Conservation (phyloP, 2,888 invertebrate genomes). For the Gisinianus flammeolus region DNA sequence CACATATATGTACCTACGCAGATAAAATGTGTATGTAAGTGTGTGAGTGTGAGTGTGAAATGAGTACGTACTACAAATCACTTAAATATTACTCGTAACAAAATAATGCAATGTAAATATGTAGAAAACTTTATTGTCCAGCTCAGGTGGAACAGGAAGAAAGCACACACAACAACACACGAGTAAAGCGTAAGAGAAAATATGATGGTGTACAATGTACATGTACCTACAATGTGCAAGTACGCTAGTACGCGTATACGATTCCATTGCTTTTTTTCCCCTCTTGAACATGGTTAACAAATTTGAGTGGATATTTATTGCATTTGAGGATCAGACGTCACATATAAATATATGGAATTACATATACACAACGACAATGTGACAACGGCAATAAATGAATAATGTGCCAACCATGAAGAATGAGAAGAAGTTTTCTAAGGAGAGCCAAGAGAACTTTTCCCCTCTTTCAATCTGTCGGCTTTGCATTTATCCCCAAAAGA, state of each 20-base stretch:
- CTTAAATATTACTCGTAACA: slow-evolving; percentile 7
- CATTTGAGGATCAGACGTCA: too few species aligned
- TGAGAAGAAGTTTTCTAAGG: slow-evolving; percentile 5
- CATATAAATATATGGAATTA: too few species aligned
- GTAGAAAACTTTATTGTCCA: not conserved
- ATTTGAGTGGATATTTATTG: too few species aligned
- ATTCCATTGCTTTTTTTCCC: too few species aligned
- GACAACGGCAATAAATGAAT: slow-evolving; percentile 7
- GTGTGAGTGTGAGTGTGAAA: not conserved
- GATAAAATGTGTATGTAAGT: not conserved
- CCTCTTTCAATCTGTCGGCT: not conserved
- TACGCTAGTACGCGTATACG: too few species aligned
- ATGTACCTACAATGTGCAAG: too few species aligned
- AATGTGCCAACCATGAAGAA: not conserved
- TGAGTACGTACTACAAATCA: not conserved
- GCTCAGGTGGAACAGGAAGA: not conserved
- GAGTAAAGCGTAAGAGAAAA: too few species aligned
- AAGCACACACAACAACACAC: too few species aligned
- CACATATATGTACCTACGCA: not conserved
- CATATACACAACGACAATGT: not conserved
- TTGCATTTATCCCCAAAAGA: too few species aligned
- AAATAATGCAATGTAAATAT: slow-evolving; percentile 14
- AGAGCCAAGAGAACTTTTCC: not conserved
- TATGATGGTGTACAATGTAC: too few species aligned
- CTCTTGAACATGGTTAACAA: too few species aligned